Conservation (phyloP, 2,888 invertebrate species). For the Slavum lentiscoides region DNA sequence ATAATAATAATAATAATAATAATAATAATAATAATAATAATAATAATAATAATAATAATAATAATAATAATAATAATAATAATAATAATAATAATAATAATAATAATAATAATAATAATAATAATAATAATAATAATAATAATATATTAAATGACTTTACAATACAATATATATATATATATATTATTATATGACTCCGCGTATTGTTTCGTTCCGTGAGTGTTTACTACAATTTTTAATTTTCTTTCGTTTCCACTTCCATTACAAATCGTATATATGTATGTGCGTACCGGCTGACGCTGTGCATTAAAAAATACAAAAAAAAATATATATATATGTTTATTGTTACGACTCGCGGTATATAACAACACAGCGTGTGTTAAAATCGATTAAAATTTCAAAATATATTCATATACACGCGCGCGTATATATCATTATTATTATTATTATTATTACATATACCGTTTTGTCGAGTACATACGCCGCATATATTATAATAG, state of each 20-base stretch:
- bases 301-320: constrained; percentile 9
- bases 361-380: constrained; percentile 38
- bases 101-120: too few species aligned
- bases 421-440: neutral
- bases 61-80: too few species aligned
- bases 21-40: too few species aligned
- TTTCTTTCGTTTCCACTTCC: constrained; percentile 5
- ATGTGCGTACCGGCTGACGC: neutral
- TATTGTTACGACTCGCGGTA: constrained; percentile 26
- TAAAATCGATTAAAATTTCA: constrained; percentile 43
- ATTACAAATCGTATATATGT: neutral
- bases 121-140: too few species aligned
- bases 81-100: too few species aligned
- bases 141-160: too few species aligned
- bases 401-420: constrained; percentile 9
- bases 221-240: constrained; percentile 23
- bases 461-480: neutral
- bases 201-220: constrained; percentile 7
- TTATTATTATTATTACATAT: neutral
- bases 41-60: too few species aligned
- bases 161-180: too few species aligned
- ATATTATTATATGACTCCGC: too few species aligned
- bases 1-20: too few species aligned
- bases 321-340: neutral
- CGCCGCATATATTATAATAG: too few species aligned